A percentile compares a stretch with the other conserved stretches of the same genome.
Conservation (phyloP, 1,140 invertebrate species). For the Laodelphax striatellus region DNA sequence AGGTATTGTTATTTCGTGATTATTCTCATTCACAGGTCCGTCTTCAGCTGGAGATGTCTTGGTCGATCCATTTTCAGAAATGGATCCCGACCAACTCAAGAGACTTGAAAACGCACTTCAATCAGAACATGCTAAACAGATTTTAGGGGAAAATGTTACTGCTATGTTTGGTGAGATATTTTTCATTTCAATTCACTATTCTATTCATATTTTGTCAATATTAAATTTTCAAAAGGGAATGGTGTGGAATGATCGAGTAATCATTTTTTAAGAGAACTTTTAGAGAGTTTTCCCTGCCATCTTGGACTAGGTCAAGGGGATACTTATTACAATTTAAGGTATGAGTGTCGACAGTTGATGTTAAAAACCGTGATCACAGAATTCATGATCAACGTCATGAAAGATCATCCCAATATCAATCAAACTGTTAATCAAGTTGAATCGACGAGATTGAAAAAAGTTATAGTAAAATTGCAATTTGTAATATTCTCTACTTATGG, state of each 20-base stretch:
- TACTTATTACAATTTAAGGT: too few relatives aligned
- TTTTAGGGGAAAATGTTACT: conserved; percentile 42
- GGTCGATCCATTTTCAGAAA: conserved; percentile 40
- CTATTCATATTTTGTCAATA: too few relatives aligned
- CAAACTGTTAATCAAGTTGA: too few relatives aligned
- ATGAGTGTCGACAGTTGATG: too few relatives aligned
- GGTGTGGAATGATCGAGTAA: not conserved
- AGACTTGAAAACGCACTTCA: conserved; percentile 42
- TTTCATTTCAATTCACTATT: conserved; percentile 1
- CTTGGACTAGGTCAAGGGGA: too few relatives aligned
- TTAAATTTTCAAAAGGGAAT: too few relatives aligned
- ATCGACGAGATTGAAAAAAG: too few relatives aligned
- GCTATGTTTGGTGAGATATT: conserved; percentile 34
- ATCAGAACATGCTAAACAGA: conserved; percentile 44
- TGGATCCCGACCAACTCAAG: conserved; percentile 44
- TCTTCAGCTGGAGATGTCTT: conserved; percentile 20
- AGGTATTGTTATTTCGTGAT: not conserved
- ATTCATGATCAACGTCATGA: too few relatives aligned
- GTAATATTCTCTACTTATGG: too few relatives aligned
- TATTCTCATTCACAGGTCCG: not conserved
- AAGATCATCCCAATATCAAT: too few relatives aligned
- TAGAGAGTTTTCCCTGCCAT: not conserved
- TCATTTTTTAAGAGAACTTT: not conserved
- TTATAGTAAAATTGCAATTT: too few relatives aligned
- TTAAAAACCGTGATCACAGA: too few relatives aligned